Conservation (phyloP, 2,113 vertebrate genomes). For the Brienomyrus longianalis region DNA sequence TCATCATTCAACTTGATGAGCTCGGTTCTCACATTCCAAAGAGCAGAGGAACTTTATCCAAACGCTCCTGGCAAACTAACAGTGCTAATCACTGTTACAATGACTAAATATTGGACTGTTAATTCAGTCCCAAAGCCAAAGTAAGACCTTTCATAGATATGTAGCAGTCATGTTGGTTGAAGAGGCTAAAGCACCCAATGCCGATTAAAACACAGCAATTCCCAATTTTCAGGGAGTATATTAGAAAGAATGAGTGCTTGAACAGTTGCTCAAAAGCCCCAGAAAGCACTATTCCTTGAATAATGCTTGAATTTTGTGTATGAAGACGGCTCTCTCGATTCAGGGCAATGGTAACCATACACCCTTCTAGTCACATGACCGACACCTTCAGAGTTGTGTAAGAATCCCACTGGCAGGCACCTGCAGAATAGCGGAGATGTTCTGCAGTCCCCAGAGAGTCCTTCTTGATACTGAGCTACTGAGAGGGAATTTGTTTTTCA, state of each 20-base stretch:
- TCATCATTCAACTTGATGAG: not conserved
- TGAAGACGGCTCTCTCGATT: not conserved
- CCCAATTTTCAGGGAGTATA: not conserved
- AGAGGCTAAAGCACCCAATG: not conserved
- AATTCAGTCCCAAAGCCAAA: not conserved
- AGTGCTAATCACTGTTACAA: constrained; percentile 5
- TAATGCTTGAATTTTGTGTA: not conserved
- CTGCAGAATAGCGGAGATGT: not conserved
- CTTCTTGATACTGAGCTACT: not conserved
- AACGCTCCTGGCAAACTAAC: not conserved
- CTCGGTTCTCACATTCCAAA: not conserved
- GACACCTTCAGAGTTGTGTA: not conserved
- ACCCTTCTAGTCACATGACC: not conserved
- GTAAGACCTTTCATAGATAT: not conserved
- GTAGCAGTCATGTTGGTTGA: not conserved
- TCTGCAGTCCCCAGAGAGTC: not conserved
- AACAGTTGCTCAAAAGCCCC: not conserved
- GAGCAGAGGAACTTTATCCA: not conserved
- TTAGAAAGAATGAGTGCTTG: not conserved
- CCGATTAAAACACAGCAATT: not conserved
- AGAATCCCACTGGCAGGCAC: not conserved
- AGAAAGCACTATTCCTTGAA: not conserved
- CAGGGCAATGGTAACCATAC: not conserved
- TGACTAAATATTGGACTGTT: constrained; percentile 6
- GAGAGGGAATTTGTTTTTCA: constrained; percentile 4